Evolutionary conservation across 2,113 vertebrate genomes (phyloP).

Genomic region (Microtus montanus): DNA sequence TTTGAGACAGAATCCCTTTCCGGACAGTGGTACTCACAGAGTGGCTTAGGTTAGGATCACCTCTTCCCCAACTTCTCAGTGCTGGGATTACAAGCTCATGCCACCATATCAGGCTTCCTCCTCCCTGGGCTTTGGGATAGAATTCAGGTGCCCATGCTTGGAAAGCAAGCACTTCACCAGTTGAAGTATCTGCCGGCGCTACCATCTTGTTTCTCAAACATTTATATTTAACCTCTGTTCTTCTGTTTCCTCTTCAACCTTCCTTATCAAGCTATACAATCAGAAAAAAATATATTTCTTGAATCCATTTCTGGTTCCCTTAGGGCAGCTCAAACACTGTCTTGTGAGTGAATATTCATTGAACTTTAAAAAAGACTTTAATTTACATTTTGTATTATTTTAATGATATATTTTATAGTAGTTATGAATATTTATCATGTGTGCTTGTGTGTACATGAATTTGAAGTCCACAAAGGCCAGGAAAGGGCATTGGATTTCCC

Average conservation of each 20-base stretch:
- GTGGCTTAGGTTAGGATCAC: background rate
- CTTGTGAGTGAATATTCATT: background rate
- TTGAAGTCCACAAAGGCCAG: too few species aligned
- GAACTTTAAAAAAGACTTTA: background rate
- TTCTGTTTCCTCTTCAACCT: background rate
- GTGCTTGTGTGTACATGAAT: background rate
- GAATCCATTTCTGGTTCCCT: background rate
- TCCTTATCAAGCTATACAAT: background rate
- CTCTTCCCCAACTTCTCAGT: background rate
- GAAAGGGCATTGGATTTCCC: too few species aligned
- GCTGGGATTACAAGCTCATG: background rate
- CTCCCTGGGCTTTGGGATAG: too few species aligned
- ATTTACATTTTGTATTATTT: background rate
- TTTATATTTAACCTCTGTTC: background rate
- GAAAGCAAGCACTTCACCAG: background rate
- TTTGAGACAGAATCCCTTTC: background rate
- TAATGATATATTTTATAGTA: background rate
- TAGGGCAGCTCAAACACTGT: background rate
- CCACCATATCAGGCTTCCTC: background rate
- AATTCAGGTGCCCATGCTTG: background rate
- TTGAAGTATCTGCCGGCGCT: background rate
- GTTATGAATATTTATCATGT: background rate
- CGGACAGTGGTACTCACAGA: background rate
- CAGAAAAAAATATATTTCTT: constrained; percentile 15
- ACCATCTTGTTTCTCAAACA: background rate